Evolutionary conservation across 2,888 invertebrate species (phyloP).

Genomic region (Lasioglossum oenotherae): DNA sequence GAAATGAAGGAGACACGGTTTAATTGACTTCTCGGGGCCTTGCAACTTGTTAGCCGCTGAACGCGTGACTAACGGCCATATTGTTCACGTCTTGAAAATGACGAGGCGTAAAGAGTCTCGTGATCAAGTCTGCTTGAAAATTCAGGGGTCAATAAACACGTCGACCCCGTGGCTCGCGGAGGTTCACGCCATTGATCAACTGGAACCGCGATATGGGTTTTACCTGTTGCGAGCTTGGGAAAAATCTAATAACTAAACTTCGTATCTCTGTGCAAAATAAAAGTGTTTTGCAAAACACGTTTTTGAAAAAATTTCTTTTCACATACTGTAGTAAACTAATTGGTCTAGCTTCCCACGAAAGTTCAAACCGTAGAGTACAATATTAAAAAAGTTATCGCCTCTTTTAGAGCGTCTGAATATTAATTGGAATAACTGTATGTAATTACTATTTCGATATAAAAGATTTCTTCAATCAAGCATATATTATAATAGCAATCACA

Average conservation of each 20-base stretch:
- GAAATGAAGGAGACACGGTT: background rate
- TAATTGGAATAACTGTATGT: background rate
- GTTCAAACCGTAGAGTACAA: too few species aligned
- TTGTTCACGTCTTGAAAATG: slow-evolving; percentile 16
- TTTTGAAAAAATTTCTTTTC: too few species aligned
- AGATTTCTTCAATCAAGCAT: too few species aligned
- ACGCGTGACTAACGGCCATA: slow-evolving; percentile 16
- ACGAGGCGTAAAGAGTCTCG: slow-evolving; percentile 17
- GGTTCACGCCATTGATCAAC: background rate
- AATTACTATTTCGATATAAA: background rate
- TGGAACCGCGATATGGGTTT: background rate
- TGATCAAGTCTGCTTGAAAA: slow-evolving; percentile 11
- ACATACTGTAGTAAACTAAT: too few species aligned
- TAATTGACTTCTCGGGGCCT: background rate
- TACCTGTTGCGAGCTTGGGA: slow-evolving; percentile 36
- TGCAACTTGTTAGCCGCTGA: background rate
- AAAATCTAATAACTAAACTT: background rate
- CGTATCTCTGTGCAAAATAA: background rate
- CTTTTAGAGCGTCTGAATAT: too few species aligned
- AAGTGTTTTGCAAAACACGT: background rate
- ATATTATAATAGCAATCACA: too few species aligned
- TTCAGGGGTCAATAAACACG: slow-evolving; percentile 37
- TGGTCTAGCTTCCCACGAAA: too few species aligned
- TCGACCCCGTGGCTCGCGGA: slow-evolving; percentile 7
- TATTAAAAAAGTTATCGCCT: too few species aligned